Percentiles rank a stretch among this genome's conserved stretches.
Evolutionary conservation across 2,113 vertebrate genomes (phyloP).

Genomic region (Callocephalon fimbriatum): DNA sequence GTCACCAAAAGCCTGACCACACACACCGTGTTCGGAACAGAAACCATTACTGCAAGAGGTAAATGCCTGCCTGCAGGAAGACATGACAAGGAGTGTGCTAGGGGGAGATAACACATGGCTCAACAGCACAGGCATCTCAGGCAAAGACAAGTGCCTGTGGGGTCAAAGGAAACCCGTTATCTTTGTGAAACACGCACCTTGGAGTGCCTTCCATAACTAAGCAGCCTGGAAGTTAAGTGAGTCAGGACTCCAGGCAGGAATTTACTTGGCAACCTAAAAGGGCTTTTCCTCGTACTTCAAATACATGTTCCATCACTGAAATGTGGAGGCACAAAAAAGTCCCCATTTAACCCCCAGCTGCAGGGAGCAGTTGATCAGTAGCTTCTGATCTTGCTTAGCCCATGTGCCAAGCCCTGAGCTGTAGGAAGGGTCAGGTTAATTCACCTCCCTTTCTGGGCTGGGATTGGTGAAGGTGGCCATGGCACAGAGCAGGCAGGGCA

Average conservation of each 20-base stretch:
- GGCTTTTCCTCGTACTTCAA: slow-evolving; percentile 6
- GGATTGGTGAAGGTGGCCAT: neutral
- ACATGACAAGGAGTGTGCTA: neutral
- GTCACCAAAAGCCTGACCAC: neutral
- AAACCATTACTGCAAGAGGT: neutral
- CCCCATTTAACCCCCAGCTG: neutral
- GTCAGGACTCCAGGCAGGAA: neutral
- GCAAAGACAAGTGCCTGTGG: slow-evolving; percentile 22
- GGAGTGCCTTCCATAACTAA: slow-evolving; percentile 7
- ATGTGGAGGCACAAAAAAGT: neutral
- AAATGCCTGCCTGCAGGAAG: neutral
- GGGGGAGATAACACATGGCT: neutral
- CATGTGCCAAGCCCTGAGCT: neutral
- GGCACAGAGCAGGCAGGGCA: neutral
- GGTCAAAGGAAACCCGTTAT: slow-evolving; percentile 23
- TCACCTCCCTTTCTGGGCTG: neutral
- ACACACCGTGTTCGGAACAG: accelerated
- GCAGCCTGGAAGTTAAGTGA: slow-evolving; percentile 8
- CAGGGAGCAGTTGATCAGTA: neutral
- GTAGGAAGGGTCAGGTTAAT: neutral
- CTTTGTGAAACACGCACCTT: slow-evolving; percentile 1
- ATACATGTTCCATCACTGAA: neutral
- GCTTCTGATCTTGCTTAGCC: neutral
- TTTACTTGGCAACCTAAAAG: slow-evolving; percentile 28
- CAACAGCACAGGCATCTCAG: neutral